phyloP scores from a whole-genome alignment of 2,113 vertebrate genomes.

The Maccullochella peelii region DNA sequence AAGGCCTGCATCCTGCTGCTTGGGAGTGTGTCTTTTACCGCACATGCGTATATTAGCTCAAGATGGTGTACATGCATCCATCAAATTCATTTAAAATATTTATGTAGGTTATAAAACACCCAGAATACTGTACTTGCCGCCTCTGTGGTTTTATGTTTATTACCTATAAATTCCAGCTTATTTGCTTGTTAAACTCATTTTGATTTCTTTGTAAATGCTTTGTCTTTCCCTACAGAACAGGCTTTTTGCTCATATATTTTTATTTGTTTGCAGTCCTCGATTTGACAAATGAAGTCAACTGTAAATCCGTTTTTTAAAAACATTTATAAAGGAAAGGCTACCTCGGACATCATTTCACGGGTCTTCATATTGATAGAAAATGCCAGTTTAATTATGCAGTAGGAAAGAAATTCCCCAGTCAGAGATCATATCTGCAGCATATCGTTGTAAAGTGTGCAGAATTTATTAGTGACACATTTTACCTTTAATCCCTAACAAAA shows the following conservation, averaged over 20 bases:
- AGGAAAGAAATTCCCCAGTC: constrained; percentile 16
- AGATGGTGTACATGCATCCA: constrained; percentile 37
- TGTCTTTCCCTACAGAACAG: neutral
- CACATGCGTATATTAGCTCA: constrained; percentile 30
- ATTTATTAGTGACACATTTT: constrained; percentile 13
- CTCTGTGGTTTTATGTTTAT: constrained; percentile 7
- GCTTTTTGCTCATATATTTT: neutral
- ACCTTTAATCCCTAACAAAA: constrained; percentile 17
- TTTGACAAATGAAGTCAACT: constrained; percentile 9
- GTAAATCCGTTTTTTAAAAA: neutral
- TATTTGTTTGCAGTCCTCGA: neutral
- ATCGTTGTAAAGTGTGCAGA: constrained; percentile 9
- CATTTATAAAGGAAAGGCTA: neutral
- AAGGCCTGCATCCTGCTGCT: constrained; percentile 33
- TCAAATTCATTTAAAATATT: constrained; percentile 41
- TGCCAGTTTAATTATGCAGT: constrained; percentile 35
- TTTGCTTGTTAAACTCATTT: constrained; percentile 22
- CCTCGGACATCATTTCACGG: neutral
- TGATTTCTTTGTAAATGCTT: neutral
- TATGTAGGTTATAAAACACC: constrained; percentile 7
- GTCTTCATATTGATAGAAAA: constrained; percentile 5
- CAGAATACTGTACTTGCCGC: neutral
- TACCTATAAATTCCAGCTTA: neutral
- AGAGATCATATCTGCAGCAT: constrained; percentile 45
- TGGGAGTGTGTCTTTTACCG: constrained; percentile 8